Percentiles rank a stretch among this genome's conserved stretches.
Conservation (phyloP, 2,113 vertebrate genomes). For the Peucedramus taeniatus region DNA sequence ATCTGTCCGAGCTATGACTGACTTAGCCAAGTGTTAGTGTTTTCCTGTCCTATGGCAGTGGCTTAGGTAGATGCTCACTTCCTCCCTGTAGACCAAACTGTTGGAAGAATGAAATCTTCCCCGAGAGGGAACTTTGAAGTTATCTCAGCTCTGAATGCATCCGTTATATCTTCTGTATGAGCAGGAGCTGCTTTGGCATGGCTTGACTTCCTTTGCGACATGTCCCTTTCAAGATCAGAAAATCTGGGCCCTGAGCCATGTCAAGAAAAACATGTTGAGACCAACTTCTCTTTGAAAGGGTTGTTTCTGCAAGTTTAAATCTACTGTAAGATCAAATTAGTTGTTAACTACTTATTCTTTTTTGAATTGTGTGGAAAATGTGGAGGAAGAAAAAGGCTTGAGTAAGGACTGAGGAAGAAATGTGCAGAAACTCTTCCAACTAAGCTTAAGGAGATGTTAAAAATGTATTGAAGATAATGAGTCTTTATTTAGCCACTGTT, state of each 20-base stretch:
- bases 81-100: background rate
- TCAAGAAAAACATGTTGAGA: background rate
- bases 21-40: background rate
- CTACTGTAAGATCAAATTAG: background rate
- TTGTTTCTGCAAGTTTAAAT: background rate
- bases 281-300: background rate
- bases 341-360: background rate
- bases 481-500: background rate
- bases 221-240: slow-evolving; percentile 5
- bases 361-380: background rate
- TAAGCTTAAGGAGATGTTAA: background rate
- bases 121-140: slow-evolving; percentile 26
- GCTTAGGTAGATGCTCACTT: slow-evolving; percentile 6
- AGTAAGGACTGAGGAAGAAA: background rate
- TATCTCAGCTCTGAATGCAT: slow-evolving; percentile 4
- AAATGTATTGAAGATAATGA: background rate
- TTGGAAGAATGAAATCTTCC: slow-evolving; percentile 23
- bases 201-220: background rate
- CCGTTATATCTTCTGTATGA: background rate
- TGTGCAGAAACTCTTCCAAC: background rate
- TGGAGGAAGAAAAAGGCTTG: background rate
- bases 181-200: slow-evolving; percentile 2
- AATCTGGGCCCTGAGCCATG: slow-evolving; percentile 8
- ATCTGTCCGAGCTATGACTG: background rate
- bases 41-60: background rate